A percentile compares a stretch with the other conserved stretches of the same genome.
These are phyloP conservation scores for Lasius fuliginosus DNA, from an alignment of 2,888 invertebrate species.

Conservation along the genomic window DNA sequence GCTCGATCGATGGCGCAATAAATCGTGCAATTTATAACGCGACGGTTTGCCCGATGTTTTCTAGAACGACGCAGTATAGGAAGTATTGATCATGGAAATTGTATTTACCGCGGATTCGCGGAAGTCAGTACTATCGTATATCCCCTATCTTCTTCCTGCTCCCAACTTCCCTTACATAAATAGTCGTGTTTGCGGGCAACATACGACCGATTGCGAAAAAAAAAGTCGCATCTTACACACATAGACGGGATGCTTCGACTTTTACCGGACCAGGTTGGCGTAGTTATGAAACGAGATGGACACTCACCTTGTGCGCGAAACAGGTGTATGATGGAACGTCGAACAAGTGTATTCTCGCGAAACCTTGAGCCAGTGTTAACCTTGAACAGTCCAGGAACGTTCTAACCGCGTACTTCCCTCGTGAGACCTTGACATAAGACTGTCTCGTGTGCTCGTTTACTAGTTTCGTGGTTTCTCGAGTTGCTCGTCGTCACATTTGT, in stretches of 20 bases:
- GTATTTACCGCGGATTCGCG: conserved; percentile 29
- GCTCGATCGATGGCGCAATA: conserved; percentile 15
- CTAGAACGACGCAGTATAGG: not conserved
- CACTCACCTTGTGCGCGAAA: conserved; percentile 65
- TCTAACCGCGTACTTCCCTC: conserved; percentile 68
- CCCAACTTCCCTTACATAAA: not conserved
- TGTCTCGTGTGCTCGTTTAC: conserved; percentile 79
- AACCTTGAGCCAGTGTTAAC: conserved; percentile 64
- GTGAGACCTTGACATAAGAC: conserved; percentile 82
- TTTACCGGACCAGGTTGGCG: conserved; percentile 7
- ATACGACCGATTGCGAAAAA: conserved; percentile 27
- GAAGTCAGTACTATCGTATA: conserved; percentile 1
- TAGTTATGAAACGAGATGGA: conserved; percentile 19
- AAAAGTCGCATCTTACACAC: conserved; percentile 7
- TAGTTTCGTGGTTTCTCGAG: conserved; percentile 79
- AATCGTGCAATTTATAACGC: conserved; percentile 39
- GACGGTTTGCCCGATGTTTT: not conserved
- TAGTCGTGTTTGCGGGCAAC: not conserved
- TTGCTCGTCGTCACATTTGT: conserved; percentile 73
- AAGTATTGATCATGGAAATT: conserved; percentile 39
- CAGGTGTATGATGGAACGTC: conserved; percentile 47
- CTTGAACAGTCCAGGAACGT: conserved; percentile 69
- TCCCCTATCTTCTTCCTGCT: not conserved
- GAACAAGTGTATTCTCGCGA: conserved; percentile 2
- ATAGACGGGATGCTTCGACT: conserved; percentile 2